A percentile compares a stretch with the other conserved stretches of the same genome.
phyloP scores from a whole-genome alignment of 2,797 vertebrate species.

The Mormyrus proboscirostris region DNA sequence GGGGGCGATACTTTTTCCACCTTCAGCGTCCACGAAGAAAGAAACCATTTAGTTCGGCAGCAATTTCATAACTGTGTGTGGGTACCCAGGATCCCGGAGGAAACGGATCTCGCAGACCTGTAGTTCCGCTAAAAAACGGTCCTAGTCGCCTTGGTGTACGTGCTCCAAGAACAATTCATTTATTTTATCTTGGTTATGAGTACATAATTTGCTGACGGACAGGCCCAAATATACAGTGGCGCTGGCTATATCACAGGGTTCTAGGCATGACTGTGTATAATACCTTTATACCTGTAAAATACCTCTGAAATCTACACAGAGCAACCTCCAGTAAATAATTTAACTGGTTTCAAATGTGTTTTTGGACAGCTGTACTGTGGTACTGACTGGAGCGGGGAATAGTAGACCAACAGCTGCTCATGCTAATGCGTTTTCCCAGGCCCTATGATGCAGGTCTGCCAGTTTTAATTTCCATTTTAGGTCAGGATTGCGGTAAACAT shows the following conservation, averaged over 20 bases:
- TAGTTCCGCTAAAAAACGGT: background rate
- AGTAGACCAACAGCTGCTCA: background rate
- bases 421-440: background rate
- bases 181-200: background rate
- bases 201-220: background rate
- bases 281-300: background rate
- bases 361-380: background rate
- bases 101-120: background rate
- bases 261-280: background rate
- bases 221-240: background rate
- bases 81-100: background rate
- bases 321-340: background rate
- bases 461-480: background rate
- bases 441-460: background rate
- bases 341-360: background rate
- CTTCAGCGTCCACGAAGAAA: background rate
- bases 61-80: background rate
- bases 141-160: background rate
- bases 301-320: background rate
- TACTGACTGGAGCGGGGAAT: background rate
- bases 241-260: background rate
- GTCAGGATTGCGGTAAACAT: background rate
- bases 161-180: background rate
- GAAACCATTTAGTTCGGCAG: background rate
- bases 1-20: background rate